Percentiles rank a stretch among this genome's conserved stretches.
These are phyloP conservation scores for Macropis europaea DNA, from an alignment of 2,888 invertebrate species.

Conservation along the genomic window DNA sequence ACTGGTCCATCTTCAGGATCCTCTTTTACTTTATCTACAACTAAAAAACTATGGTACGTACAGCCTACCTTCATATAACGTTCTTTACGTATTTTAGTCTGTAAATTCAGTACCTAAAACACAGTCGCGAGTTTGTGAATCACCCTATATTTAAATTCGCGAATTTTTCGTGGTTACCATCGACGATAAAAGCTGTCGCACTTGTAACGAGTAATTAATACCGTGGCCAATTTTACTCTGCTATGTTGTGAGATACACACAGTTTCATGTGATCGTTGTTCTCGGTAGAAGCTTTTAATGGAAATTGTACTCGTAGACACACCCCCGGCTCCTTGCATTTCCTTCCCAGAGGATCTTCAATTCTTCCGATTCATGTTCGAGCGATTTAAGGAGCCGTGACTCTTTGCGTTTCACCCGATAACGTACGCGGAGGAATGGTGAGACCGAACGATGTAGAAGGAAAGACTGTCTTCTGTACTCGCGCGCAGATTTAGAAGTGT, in stretches of 20 bases:
- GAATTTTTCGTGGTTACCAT: too few species aligned
- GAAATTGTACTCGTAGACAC: conserved; percentile 10
- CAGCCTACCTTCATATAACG: too few species aligned
- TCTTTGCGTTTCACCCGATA: conserved; percentile 5
- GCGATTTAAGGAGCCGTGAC: not conserved
- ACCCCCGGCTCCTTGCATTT: not conserved
- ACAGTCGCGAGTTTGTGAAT: too few species aligned
- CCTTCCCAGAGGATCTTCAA: not conserved
- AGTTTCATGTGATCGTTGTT: conserved; percentile 15
- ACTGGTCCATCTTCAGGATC: too few species aligned
- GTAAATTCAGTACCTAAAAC: too few species aligned
- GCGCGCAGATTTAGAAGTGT: conserved; percentile 26
- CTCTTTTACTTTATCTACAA: too few species aligned
- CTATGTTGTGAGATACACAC: conserved; percentile 1
- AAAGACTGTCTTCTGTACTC: not conserved
- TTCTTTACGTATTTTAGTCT: too few species aligned
- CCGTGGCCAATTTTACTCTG: not conserved
- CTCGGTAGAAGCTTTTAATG: conserved; percentile 29
- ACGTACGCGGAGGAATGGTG: not conserved
- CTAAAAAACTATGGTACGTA: too few species aligned
- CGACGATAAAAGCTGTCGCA: not conserved
- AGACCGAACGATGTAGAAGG: not conserved
- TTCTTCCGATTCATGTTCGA: not conserved
- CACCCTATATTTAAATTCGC: too few species aligned
- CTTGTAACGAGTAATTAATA: not conserved